Evolutionary conservation across 2,888 invertebrate species (phyloP), one percentile per base, ranked within the genome.

Genomic region (Toxonevra muliebris): DNA sequence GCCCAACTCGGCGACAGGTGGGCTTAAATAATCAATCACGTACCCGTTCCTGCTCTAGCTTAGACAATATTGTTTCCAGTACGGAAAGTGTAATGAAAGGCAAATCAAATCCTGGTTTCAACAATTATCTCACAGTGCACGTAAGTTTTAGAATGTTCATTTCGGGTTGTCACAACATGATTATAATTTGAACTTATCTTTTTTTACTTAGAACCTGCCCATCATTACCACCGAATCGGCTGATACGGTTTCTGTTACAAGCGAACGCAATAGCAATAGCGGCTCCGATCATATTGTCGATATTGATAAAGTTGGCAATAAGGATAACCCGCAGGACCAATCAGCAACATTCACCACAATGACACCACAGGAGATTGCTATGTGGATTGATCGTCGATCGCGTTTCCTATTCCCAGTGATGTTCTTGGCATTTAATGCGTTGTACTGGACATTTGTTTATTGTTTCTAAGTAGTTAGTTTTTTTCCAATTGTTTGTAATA

Each of bases 11-110:
- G 0, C 77, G 82, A 1, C 77, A 80, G 43, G 59, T 82, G 1
- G 77, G 78, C 30, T 66, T 80, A 8, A 79, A 76, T 58, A 81
- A 78, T 66, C 77, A 79, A 13, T 55, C 89, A 89, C 71, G 86
- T 90, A 76, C 92, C 89, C 63, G 88, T 91, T 73, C 92, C 89
- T 80, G 92, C 91, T 81, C 85, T 90, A 74, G 89, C 87, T 65
- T 87, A 91, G 69, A 89, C 89, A 82, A 91, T 90, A 85, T 91
- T 90, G 15, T 89, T 88, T 73, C 93, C 90, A 59, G 92, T 90
- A 86, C 90, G 90, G 13, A 92, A 90, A 73, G 87, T 90, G 72
- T 89, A 87, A 78, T 88, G 88, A 74, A 88, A 88, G 66, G 78
- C 45, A 77, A 77, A 68, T 74, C 76, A 0, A 82, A 82, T 77